Conservation (phyloP, 2,113 vertebrate genomes). For the Felis chaus region DNA sequence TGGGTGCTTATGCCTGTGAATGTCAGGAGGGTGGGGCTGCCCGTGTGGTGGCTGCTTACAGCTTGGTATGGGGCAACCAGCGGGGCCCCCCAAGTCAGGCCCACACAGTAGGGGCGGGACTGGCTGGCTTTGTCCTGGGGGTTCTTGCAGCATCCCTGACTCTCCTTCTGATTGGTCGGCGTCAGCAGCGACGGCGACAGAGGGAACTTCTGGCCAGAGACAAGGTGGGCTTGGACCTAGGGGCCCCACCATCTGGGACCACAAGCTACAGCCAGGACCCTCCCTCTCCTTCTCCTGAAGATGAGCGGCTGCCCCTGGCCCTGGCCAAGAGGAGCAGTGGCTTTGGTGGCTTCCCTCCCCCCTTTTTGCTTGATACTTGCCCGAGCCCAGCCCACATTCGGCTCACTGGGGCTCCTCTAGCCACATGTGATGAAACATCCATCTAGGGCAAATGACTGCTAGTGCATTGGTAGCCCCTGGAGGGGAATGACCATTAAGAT, state of each 20-base stretch:
- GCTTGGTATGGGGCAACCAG: slow-evolving; percentile 80
- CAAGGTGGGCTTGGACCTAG: slow-evolving; percentile 79
- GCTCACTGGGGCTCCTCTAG: slow-evolving; percentile 88
- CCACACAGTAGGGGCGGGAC: slow-evolving; percentile 79
- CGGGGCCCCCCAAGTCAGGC: slow-evolving; percentile 56
- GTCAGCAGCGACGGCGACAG: slow-evolving; percentile 81
- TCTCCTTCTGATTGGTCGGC: slow-evolving; percentile 81
- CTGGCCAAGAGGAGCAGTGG: slow-evolving; percentile 86
- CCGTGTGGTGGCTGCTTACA: slow-evolving; percentile 86
- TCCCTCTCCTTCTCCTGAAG: slow-evolving; percentile 88
- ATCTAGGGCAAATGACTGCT: slow-evolving; percentile 81
- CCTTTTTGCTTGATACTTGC: slow-evolving; percentile 83
- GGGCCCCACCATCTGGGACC: slow-evolving; percentile 73
- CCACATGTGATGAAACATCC: slow-evolving; percentile 91
- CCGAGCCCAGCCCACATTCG: slow-evolving; percentile 76
- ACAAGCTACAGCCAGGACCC: slow-evolving; percentile 86
- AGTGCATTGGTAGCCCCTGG: neutral
- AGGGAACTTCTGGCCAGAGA: slow-evolving; percentile 81
- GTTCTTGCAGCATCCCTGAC: slow-evolving; percentile 70
- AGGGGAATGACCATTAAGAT: neutral
- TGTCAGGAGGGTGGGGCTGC: slow-evolving; percentile 87
- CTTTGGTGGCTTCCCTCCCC: slow-evolving; percentile 84
- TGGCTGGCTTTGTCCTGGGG: slow-evolving; percentile 81
- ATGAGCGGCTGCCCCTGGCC: slow-evolving; percentile 87
- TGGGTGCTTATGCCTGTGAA: slow-evolving; percentile 88